Conservation (phyloP, 1,140 invertebrate genomes). For the Lamellibrachia luymesi region DNA sequence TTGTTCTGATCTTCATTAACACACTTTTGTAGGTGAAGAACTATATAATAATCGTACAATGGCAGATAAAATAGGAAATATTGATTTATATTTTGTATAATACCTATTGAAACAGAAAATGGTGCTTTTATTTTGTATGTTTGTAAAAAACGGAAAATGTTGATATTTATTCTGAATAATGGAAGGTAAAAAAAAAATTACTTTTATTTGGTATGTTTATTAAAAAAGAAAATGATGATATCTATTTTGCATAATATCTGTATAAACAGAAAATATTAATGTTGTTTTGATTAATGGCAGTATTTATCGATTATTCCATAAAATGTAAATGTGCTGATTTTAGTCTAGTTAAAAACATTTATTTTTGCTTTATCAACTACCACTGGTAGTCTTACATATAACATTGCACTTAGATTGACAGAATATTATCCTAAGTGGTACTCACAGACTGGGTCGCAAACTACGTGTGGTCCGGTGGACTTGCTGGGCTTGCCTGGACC, state of each 20-base stretch:
- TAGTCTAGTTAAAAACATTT: neutral
- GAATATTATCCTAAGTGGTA: conserved; percentile 32
- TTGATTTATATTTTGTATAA: neutral
- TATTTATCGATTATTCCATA: too few relatives aligned
- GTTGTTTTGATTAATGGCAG: too few relatives aligned
- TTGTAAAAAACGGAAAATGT: neutral
- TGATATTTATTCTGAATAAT: neutral
- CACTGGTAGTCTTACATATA: neutral
- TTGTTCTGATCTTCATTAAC: too few relatives aligned
- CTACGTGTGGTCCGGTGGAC: conserved; percentile 84
- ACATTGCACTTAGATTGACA: neutral
- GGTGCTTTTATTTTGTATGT: neutral
- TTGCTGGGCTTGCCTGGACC: conserved; percentile 92
- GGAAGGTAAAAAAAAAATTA: neutral
- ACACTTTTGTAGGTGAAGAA: neutral
- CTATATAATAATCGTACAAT: neutral
- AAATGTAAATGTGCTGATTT: neutral
- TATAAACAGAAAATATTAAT: neutral
- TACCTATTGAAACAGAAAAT: neutral
- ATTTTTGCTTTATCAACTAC: neutral
- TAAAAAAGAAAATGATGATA: neutral
- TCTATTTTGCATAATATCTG: neutral
- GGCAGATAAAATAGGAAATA: neutral
- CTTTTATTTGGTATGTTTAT: neutral
- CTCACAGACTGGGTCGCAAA: conserved; percentile 80